phyloP scores from a whole-genome alignment of 2,888 invertebrate genomes.

The Steromphala cineraria region DNA sequence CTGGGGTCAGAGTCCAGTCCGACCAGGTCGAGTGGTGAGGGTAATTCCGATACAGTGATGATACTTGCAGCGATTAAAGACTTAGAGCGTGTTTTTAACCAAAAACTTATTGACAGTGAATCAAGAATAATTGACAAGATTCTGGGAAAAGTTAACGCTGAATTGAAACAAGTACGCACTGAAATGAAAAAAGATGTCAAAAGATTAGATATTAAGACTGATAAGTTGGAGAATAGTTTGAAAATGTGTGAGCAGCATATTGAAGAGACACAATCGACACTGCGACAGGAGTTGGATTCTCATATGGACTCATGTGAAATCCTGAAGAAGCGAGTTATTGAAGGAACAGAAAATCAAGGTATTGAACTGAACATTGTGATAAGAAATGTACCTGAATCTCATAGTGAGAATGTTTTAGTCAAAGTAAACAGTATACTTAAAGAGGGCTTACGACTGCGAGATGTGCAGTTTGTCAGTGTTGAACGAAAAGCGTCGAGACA shows the following conservation, averaged over 20 bases:
- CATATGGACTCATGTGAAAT: neutral
- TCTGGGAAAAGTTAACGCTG: neutral
- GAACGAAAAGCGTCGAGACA: too few relatives aligned
- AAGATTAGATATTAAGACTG: neutral
- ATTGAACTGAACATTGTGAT: neutral
- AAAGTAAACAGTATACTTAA: too few relatives aligned
- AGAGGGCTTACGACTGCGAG: too few relatives aligned
- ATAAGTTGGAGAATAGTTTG: neutral
- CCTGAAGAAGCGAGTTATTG: neutral
- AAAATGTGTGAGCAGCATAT: neutral
- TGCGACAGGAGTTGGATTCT: neutral
- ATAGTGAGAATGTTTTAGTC: too few relatives aligned
- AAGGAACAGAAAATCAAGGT: neutral
- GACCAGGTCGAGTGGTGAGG: neutral
- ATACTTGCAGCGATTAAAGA: neutral
- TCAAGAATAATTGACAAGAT: neutral
- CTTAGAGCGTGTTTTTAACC: neutral
- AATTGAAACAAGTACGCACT: neutral
- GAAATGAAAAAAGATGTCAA: neutral
- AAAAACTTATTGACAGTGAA: neutral
- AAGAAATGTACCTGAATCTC: neutral
- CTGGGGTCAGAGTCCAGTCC: neutral
- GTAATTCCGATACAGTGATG: neutral
- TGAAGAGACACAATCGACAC: neutral
- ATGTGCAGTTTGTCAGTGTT: too few relatives aligned